Base-by-base conservation (phyloP, 2,797 vertebrate genomes). In the Rhyacichthys aspro region DNA sequence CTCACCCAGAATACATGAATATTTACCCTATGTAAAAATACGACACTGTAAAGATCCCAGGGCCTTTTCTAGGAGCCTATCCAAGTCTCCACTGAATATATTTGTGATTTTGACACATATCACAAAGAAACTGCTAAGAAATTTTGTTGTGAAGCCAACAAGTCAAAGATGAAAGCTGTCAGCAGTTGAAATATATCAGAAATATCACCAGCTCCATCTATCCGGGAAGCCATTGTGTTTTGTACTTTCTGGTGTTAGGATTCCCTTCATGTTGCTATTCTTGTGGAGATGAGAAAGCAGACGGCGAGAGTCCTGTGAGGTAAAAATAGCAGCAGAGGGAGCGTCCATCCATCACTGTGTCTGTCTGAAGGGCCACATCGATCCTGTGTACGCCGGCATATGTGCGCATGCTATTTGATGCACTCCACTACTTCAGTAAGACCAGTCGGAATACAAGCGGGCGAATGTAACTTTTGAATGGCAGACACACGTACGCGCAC, bases 341-440 rank as follows among this genome's bases (percentile, higher is more conserved):
- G 63, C 71, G 73, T 82, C 79, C 81, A 89, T 89, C 77, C 76
- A 89, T 90, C 87, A 87, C 55, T 59, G 70, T 77, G 76, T 77
- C 79, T 75, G 85, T 79, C 79, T 86, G 79, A 84, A 84, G 75
- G 70, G 52, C 68, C 63, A 43, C 55, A 87, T 89, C 70, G 63
- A 88, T 88, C 42, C 53, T 67, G 55, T 34, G 49, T 43, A 43
- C 58, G 42, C 38, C 57, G 62, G 48, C 59, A 42, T 52, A 60
- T 48, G 53, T 15, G 23, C 42, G 46, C 16, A 16, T 58, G 59
- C 47, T 60, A 59, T 81, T 79, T 79, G 82, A 81, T 82, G 66
- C 75, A 79, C 78, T 84, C 55, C 46, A 72, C 67, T 73, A 70
- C 59, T 55, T 70, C 75, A 76, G 69, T 63, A 68, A 79, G 72